These are phyloP conservation scores for Cranoglanis bouderius DNA, from an alignment of 2,113 vertebrate species.

Conservation along the genomic window DNA sequence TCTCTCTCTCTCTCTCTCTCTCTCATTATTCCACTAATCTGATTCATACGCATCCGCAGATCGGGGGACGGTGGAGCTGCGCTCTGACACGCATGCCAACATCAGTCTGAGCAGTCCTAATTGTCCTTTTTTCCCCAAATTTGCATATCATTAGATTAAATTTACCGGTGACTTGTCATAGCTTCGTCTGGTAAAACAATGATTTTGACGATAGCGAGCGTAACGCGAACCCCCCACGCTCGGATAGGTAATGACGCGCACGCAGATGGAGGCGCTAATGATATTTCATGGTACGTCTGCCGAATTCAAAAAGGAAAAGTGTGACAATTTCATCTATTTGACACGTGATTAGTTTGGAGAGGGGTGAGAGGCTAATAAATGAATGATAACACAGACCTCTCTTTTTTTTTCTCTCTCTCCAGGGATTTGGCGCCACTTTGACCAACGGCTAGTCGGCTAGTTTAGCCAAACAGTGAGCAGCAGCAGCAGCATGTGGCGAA, in stretches of 20 bases:
- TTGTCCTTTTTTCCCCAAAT: conserved; percentile 56
- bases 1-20: conserved; percentile 27
- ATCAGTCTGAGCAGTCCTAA: conserved; percentile 54
- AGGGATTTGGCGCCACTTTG: conserved; percentile 30
- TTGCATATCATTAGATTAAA: conserved; percentile 67
- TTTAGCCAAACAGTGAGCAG: neutral
- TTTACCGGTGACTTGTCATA: conserved; percentile 61
- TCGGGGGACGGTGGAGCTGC: conserved; percentile 14
- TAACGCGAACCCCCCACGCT: conserved; percentile 54
- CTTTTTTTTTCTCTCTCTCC: conserved; percentile 60
- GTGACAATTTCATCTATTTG: conserved; percentile 68
- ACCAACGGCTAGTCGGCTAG: neutral
- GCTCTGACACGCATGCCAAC: conserved; percentile 49
- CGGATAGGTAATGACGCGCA: conserved; percentile 50
- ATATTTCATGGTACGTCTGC: conserved; percentile 69
- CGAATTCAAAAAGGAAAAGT: conserved; percentile 62
- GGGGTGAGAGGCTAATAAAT: conserved; percentile 68
- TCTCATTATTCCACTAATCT: conserved; percentile 52
- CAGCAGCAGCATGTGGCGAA: neutral
- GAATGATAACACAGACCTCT: conserved; percentile 57
- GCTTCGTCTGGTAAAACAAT: conserved; percentile 52
- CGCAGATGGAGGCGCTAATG: conserved; percentile 65
- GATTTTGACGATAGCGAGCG: conserved; percentile 62
- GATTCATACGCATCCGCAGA: conserved; percentile 43
- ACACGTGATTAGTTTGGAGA: conserved; percentile 67